Base-by-base conservation (phyloP, 2,797 vertebrate species). In the Agapornis canus region DNA sequence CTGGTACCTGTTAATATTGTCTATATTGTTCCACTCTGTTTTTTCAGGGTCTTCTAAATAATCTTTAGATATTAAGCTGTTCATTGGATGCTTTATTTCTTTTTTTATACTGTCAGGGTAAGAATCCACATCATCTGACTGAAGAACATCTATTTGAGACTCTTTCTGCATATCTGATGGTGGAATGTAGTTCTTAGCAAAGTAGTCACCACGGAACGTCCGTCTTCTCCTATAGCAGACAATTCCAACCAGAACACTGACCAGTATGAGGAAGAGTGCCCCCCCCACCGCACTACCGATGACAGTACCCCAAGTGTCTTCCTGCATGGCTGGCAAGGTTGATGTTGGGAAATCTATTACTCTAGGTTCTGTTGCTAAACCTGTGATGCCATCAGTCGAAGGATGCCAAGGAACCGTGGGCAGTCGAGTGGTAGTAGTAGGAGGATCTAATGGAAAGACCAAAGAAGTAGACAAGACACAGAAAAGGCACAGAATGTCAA, bases 141-240 rank as follows among this genome's bases (percentile, higher is more conserved):
- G 99, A 92, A 99, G 98, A 89, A 99, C 99, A 94, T 99, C 99
- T 97, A 99, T 98, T 86, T 99, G 99, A 26, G 99, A 99, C 97
- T 99, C 99, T 97, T 99, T 99, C 85, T 99, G 99, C 99, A 99
- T 99, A 98, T 99, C 99, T 27, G 99, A 98, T 4, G 99, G 99
- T 77, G 99, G 99, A 97, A 99, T 98, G 98, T 99, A 99, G 98
- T 99, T 99, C 96, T 99, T 99, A 97, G 99, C 99, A 98, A 99
- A 99, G 97, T 99, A 99, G 98, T 99, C 99, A 40, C 99, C 99
- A 43, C 99, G 98, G 97, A 99, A 99, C 92, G 99, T 99, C 94
- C 99, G 97, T 82, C 99, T 99, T 97, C 98, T 98, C 90, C 98
- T 98, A 98, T 99, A 98, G 97, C 97, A 99, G 97, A 99, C 98